Conservation (phyloP, 2,888 invertebrate species). For the Argynnis bischoffii region DNA sequence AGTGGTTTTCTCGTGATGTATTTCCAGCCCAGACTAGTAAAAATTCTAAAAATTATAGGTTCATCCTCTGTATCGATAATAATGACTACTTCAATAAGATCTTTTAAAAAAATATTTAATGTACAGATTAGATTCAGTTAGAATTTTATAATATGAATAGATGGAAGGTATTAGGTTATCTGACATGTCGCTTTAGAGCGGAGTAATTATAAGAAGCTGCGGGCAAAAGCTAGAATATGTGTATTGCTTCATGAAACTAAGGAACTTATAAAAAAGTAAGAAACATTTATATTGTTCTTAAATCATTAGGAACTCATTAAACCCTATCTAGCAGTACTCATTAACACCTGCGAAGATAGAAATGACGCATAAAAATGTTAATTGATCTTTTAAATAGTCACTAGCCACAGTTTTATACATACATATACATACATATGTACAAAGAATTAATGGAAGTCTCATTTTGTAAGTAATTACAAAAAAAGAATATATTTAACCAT, state of each 20-base stretch:
- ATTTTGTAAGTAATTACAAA: too few relatives aligned
- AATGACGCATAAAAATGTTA: conserved; percentile 47
- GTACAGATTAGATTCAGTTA: too few relatives aligned
- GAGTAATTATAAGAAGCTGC: neutral
- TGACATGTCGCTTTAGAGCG: neutral
- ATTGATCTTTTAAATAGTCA: conserved; percentile 1
- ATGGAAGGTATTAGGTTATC: neutral
- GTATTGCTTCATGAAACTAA: neutral
- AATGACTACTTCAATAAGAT: too few relatives aligned
- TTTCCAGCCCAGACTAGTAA: too few relatives aligned
- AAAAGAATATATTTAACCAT: neutral
- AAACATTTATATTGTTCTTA: conserved; percentile 33
- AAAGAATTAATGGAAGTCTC: too few relatives aligned
- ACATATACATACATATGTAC: neutral
- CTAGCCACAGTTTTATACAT: neutral
- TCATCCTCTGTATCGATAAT: too few relatives aligned
- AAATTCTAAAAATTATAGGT: too few relatives aligned
- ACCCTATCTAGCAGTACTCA: conserved; percentile 44
- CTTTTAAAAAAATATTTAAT: too few relatives aligned
- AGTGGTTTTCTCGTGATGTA: too few relatives aligned
- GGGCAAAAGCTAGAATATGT: neutral
- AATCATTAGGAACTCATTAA: conserved; percentile 43
- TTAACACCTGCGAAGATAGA: conserved; percentile 51
- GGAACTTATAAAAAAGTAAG: conserved; percentile 3
- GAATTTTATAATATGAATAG: too few relatives aligned